A percentile compares a stretch with the other conserved stretches of the same genome.
Conservation (phyloP, 2,113 vertebrate genomes). For the Meles meles region DNA sequence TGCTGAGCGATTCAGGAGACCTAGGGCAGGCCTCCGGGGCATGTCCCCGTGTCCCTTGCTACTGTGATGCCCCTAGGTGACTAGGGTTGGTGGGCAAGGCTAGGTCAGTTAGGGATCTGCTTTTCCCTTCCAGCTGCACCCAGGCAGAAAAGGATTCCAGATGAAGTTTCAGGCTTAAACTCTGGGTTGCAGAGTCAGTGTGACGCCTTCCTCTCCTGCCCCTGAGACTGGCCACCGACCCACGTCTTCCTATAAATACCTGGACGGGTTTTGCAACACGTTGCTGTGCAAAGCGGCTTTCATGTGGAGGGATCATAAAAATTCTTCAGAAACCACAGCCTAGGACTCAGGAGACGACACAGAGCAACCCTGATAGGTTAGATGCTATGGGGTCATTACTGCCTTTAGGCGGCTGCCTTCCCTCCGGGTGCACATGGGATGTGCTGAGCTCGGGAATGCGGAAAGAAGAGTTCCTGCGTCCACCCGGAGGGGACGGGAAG, state of each 20-base stretch:
- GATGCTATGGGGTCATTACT: neutral
- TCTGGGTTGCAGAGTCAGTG: accelerated
- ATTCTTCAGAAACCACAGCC: neutral
- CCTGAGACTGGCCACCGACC: neutral
- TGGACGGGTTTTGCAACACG: neutral
- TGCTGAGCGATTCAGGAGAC: accelerated
- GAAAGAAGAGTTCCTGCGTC: accelerated
- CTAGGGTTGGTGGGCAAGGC: accelerated
- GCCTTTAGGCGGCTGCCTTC: neutral
- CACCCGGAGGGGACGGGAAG: accelerated
- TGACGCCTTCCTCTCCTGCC: neutral
- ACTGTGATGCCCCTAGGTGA: neutral
- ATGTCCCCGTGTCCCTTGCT: neutral
- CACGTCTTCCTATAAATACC: neutral
- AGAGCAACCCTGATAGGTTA: neutral
- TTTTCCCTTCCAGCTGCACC: neutral
- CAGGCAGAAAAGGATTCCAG: neutral
- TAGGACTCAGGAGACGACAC: neutral
- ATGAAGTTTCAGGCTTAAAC: too few relatives aligned
- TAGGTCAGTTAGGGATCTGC: accelerated
- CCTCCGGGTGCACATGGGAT: too few relatives aligned
- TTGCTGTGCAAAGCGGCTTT: neutral
- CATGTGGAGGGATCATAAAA: neutral
- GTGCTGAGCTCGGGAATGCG: neutral
- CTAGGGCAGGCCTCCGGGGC: accelerated